These are phyloP conservation scores for Proteles cristata DNA, from an alignment of 2,113 vertebrate genomes.

Conservation along the genomic window DNA sequence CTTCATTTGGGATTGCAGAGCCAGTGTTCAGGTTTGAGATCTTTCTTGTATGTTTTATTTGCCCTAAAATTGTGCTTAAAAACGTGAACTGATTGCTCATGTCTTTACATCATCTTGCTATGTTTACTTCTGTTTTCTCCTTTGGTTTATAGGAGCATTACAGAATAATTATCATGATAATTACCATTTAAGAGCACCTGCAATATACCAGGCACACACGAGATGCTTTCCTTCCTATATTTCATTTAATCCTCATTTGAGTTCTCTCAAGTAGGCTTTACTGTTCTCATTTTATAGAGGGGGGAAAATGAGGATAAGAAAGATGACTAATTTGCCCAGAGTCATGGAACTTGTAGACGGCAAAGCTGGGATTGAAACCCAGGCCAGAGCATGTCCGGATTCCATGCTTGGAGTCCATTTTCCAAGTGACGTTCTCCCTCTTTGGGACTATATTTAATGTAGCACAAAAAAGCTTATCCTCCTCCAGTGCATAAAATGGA, in stretches of 20 bases:
- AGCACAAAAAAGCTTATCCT: background rate
- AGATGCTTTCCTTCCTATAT: background rate
- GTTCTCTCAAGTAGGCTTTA: background rate
- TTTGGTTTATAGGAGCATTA: background rate
- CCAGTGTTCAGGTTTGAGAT: background rate
- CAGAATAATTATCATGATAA: background rate
- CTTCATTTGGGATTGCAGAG: background rate
- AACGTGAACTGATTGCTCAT: background rate
- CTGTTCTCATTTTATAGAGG: background rate
- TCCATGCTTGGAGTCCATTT: background rate
- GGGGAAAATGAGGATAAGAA: background rate
- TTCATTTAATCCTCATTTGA: background rate
- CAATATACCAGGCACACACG: background rate
- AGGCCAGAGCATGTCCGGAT: background rate
- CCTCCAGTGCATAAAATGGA: background rate
- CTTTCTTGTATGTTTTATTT: background rate
- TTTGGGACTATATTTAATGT: background rate
- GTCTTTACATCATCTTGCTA: background rate
- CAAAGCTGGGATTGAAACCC: background rate
- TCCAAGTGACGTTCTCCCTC: background rate
- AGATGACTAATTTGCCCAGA: background rate
- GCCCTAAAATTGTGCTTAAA: background rate
- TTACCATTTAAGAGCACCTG: background rate
- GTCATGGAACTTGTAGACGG: background rate
- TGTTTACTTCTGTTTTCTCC: conserved; percentile 2